These are phyloP conservation scores for Bujurquina vittata DNA, from an alignment of 2,113 vertebrate species.

Conservation along the genomic window DNA sequence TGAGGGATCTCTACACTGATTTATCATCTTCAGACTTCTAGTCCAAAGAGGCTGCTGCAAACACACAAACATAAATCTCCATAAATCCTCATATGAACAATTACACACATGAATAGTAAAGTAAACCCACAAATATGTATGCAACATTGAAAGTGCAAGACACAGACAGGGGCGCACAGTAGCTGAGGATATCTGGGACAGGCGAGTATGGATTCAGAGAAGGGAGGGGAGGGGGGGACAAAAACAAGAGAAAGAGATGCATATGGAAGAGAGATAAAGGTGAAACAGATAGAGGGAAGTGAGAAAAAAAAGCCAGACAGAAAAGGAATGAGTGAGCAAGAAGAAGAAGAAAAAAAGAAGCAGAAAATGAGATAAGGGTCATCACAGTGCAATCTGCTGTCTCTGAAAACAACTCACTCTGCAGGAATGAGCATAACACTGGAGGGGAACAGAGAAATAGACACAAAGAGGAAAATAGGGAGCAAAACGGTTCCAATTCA, in stretches of 20 bases:
- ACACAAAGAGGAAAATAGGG: not conserved
- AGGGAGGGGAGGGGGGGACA: not conserved
- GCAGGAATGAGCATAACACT: not conserved
- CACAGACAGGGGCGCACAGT: not conserved
- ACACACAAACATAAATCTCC: conserved; percentile 2
- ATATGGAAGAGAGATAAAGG: conserved; percentile 50
- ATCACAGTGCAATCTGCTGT: conserved; percentile 34
- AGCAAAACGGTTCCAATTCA: conserved; percentile 1
- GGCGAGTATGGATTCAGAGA: conserved; percentile 42
- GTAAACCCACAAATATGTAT: conserved; percentile 2
- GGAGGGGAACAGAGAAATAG: not conserved
- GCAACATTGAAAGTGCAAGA: not conserved
- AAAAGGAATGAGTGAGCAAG: conserved; percentile 28
- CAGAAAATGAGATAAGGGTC: conserved; percentile 48
- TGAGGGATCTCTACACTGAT: conserved; percentile 32
- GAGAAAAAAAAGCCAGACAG: conserved; percentile 12
- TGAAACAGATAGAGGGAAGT: conserved; percentile 33
- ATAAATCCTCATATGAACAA: not conserved
- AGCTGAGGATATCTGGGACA: conserved; percentile 54
- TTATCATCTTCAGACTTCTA: conserved; percentile 59
- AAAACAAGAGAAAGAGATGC: not conserved
- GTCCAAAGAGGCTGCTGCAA: conserved; percentile 39
- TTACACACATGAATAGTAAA: not conserved
- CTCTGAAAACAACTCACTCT: conserved; percentile 49
- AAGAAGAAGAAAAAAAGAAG: not conserved